Base-by-base conservation (phyloP, 2,797 vertebrate genomes). In the Leptatherina wallacei region DNA sequence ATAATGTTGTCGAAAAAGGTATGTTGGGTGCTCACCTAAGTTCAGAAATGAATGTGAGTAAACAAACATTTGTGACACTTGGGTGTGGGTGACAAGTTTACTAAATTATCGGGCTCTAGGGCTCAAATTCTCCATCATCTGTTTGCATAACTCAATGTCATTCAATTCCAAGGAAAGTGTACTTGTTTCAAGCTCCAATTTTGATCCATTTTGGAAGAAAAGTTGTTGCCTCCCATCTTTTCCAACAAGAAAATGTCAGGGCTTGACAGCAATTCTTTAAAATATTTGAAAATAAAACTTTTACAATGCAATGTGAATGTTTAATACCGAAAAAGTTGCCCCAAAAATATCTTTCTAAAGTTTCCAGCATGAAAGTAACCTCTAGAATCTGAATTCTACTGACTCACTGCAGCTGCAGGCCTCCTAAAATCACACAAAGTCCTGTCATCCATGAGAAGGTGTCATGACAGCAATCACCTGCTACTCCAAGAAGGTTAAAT, bases 401-500 rank as follows among this genome's bases (percentile, higher is more conserved):
- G 44, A 47, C 2, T 47, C 18, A 18, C 7, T 47, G 44, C 20
- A 20, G 20, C 18, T 47, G 20, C 42, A 14, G 6, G 12, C 16
- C 51, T 54, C 69, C 30, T 4, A 55, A 63, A 77, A 8, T 7
- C 55, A 58, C 32, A 75, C 59, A 52, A 32, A 29, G 18, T 49
- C 35, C 27, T 42, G 36, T 4, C 35, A 51, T 35, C 32, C 44
- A 58, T 6, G 11, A 36, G 51, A 36, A 72, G 32, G 12, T 0
- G 32, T 52, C 49, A 7, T 16, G 14, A 30, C 27, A 55, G 12
- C 27, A 30, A 14, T 69, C 77, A 88, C 73, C 81, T 83, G 75
- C 75, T 81, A 38, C 71, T 69, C 36, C 0, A 24, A 54, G 36
- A 62, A 62, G 49, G 54, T 71, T 65, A 86, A 87, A 65, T 76